Evolutionary conservation across 1,140 invertebrate species (phyloP), one percentile per base, ranked within the genome.

Genomic region (Drosophila pachea): DNA sequence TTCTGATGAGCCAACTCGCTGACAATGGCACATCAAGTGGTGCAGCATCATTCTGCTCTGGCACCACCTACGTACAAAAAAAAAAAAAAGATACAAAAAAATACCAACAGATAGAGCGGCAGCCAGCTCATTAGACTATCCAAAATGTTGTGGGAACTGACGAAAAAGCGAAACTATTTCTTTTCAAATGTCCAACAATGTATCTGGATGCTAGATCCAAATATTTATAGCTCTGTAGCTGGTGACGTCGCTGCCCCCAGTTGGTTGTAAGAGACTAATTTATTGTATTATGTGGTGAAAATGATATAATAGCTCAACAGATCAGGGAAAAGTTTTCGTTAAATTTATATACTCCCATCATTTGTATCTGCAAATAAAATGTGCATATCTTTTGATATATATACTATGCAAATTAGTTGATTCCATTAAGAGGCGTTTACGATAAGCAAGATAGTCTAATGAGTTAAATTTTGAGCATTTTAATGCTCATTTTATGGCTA

Each of bases 1-100:
- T 36, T 45, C 50, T 76, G 77, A 81, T 67, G 77, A 76, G 77
- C 60, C 69, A 32, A 59, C 32, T 60, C 47, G 76, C 73, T 83
- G 81, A 83, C 79, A 83, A 86, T 83, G 68, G 65, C 55, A 72
- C 71, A 74, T 83, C 79, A 84, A 78, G 81, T 84, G 73, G 33
- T 76, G 79, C 60, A 61, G 71, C 55, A 42, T 22, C 54, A 22
- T 22, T 22, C 22, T 22, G 22, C 22, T 22, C 22, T 1, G 22
- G 54, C 64, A 60, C 48, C 54, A 76, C 76, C 66, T 65, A 52
- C 73, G 52, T 55, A 22, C 1, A 22, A 3, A 22, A 22, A 3
- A 22, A 2, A 22, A 1, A 22, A 22, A 22, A 22, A 22, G 3
- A 22, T 2, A 22, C 22, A 22, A 22, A 1, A 22, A 22, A 1